phyloP scores from a whole-genome alignment of 2,797 vertebrate genomes.

The Pelobates cultripes region DNA sequence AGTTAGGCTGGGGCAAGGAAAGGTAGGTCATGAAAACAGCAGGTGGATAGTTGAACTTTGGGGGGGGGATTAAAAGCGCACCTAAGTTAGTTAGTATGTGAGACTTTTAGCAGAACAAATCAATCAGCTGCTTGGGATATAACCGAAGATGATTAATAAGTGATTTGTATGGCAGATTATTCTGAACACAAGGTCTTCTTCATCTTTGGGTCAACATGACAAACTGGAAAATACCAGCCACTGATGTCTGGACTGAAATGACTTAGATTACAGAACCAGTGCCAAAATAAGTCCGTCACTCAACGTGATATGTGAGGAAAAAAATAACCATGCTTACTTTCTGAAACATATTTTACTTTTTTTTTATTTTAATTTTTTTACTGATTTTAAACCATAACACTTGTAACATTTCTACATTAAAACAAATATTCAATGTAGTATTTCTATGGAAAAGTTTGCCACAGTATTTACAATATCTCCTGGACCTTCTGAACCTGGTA shows the following conservation, averaged over 20 bases:
- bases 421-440: no score
- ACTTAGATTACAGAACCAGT: neutral
- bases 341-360: neutral
- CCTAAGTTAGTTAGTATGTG: neutral
- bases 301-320: neutral
- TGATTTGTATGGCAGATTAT: neutral
- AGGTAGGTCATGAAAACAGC: no score
- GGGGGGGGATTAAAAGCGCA: no score
- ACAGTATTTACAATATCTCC: no score
- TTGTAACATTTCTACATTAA: no score
- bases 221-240: slow-evolving; percentile 2
- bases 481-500: no score
- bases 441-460: no score
- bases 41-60: no score
- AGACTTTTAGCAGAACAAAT: neutral
- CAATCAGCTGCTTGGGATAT: neutral
- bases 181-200: neutral
- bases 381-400: neutral
- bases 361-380: neutral
- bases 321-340: no score
- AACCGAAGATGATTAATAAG: slow-evolving; percentile 16
- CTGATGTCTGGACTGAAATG: neutral
- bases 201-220: neutral
- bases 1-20: no score
- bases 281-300: neutral